Base-by-base conservation (phyloP, 2,888 invertebrate species). In the Lasioglossum malachurum region DNA sequence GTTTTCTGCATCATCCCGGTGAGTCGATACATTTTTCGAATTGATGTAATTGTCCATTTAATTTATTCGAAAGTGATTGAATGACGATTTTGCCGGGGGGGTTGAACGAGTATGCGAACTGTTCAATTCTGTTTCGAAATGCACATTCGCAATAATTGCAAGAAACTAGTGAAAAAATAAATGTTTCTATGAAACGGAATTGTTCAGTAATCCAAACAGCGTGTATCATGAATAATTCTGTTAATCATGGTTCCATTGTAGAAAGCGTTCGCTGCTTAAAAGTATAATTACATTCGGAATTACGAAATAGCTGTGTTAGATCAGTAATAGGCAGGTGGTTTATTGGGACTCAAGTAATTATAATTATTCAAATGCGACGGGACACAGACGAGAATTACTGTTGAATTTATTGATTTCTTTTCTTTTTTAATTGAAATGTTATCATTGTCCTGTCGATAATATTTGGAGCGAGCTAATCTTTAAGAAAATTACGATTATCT, bases 1-100 rank as follows among this genome's bases (percentile, higher is more conserved):
- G 23, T 16, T 83, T 75, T 75, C 53, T 38, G 38, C 73, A 76
- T 76, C 79, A 31, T 38, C 19, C 72, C 16, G 86, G 87, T 87
- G 80, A 87, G 87, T 86, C 71, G 10, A 72, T 75, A 41, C 10
- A 7, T 60, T 35, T 38, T 38, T 69, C 23, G 2, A 69, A 69
- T 35, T 38, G n/a, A 38, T 69, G 49, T 23, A 53, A 53, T 41
- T 53, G 23, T 23, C 23, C 23, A 23, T 53, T 53, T 53, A 23
- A 8, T 53, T 53, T 7, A 8, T 53, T 53, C 49, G 49, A 8
- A 53, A 53, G 7, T 53, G 49, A 23, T 23, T 53, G 7, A 53
- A 8, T 53, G 49, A 53, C 23, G 49, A 53, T 53, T 23, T 49
- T 23, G 7, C 7, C 19, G 49, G 19, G 5, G 5, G 49, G 19